Base-by-base conservation (phyloP, 1,140 invertebrate genomes). In the Fopius arisanus region DNA sequence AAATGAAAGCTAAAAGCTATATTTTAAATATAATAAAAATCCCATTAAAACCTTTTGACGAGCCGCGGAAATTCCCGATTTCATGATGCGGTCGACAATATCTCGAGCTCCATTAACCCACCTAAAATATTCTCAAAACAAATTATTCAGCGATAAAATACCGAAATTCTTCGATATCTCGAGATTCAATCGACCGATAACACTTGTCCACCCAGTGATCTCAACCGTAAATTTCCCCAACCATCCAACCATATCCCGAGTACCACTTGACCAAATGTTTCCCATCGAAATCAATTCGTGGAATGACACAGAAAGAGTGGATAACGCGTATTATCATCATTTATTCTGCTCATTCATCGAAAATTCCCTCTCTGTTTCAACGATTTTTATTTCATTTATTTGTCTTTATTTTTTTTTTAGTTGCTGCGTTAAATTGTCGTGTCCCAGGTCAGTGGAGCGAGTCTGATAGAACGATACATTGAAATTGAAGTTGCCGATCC, bases 401-500 rank as follows among this genome's bases (percentile, higher is more conserved):
- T 59, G 9, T 23, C 19, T 23, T 28, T 28, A 14, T 7, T 59
- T 59, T 59, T 26, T 59, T 59, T 26, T 26, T n/a, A 14, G 23
- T 21, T 59, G 19, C 54, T 59, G 21, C 54, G 54, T 21, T 59
- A 59, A 59, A 59, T 59, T 59, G 54, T 26, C 10, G 54, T 26
- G 54, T 23, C 54, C 54, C 21, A 26, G 54, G 16, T 23, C 54
- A 26, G 21, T 59, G 54, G 23, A 59, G 21, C 54, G 23, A 7
- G 7, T 26, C 54, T 59, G 54, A 59, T 59, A 26, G 54, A 28
- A 59, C 54, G 23, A 59, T 59, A 59, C 54, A 59, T 23, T 23
- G 23, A 59, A 59, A 59, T 59, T 59, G 54, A 59, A 59, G 6
- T 59, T 59, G 54, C 54, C 54, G 43, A n/a, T 48, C n/a, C 43